Evolutionary conservation across 2,797 vertebrate species (phyloP), one percentile per base, ranked within the genome.

Genomic region (Lacerta bilineata): DNA sequence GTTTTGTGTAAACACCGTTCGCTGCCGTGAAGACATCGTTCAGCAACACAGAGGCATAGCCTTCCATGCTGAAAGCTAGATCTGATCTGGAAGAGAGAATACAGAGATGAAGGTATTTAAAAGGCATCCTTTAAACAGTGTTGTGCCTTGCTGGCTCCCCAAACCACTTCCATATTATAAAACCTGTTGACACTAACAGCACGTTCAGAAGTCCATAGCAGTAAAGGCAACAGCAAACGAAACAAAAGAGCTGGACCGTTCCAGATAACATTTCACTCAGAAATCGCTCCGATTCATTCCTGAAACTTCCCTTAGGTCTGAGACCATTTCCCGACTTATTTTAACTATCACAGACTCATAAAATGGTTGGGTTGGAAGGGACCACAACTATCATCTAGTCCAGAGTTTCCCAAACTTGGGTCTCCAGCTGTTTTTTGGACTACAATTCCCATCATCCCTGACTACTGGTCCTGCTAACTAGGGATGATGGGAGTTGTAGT

Each of bases 11-110:
- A 94, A 99, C 98, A 5, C 97, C 97, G 89, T 94, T 98, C 46
- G 98, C 97, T 0, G 98, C 98, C 39, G 99, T 99, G 95, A 99
- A 98, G 92, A 97, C 93, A 87, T 99, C 98, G 17, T 99, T 99
- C 77, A 99, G 95, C 90, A 99, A 96, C 64, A 99, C 98, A 88
- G 98, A 98, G 0, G 91, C 76, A 41, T 99, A 99, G 59, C 97
- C 97, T 94, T 98, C 98, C 88, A 98, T 83, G 89, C 97, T 98
- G 89, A 99, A 99, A 85, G 98, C 97, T 80, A 99, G 95, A 94
- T 99, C 99, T 82, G 98, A 98, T 87, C 99, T 99, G 91, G 29
- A 41, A 90, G 90, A 81, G 4, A 95, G 66, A 84, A 11, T 36
- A 66, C 0, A 84, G 5, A 79, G 78, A 91, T 1, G 13, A 80